Percentiles rank a stretch among this genome's conserved stretches.
Evolutionary conservation across 2,797 vertebrate genomes (phyloP).

Genomic region (Bradypodion ventrale): DNA sequence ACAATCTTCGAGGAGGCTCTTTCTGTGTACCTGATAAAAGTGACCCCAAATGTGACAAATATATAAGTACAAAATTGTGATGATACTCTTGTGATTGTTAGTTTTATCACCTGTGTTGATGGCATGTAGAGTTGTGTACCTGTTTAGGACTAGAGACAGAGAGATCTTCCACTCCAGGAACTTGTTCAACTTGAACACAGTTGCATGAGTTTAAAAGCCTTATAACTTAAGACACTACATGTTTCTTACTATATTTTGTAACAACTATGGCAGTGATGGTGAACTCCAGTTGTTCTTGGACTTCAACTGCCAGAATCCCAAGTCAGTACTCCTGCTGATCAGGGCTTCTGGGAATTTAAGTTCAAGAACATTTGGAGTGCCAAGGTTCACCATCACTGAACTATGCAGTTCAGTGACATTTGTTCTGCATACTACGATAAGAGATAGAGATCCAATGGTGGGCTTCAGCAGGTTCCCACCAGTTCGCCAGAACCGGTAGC

Average conservation of each 20-base stretch:
- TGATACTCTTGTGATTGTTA: background rate
- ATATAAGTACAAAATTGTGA: background rate
- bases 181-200: background rate
- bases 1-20: no score
- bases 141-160: background rate
- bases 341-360: no score
- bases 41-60: background rate
- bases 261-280: no score
- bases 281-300: no score
- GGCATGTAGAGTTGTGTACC: background rate
- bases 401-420: background rate
- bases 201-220: conserved; percentile 3
- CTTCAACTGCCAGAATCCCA: no score
- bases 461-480: no score
- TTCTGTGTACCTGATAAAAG: no score
- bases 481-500: no score
- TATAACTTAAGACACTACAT: background rate
- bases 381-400: no score
- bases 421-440: background rate
- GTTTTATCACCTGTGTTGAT: background rate
- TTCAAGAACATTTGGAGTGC: no score
- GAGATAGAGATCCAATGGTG: no score
- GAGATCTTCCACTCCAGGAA: background rate
- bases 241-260: background rate
- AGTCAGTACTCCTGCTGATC: no score